phyloP scores from a whole-genome alignment of 1,140 invertebrate genomes.

The Cyclargus thomasi region DNA sequence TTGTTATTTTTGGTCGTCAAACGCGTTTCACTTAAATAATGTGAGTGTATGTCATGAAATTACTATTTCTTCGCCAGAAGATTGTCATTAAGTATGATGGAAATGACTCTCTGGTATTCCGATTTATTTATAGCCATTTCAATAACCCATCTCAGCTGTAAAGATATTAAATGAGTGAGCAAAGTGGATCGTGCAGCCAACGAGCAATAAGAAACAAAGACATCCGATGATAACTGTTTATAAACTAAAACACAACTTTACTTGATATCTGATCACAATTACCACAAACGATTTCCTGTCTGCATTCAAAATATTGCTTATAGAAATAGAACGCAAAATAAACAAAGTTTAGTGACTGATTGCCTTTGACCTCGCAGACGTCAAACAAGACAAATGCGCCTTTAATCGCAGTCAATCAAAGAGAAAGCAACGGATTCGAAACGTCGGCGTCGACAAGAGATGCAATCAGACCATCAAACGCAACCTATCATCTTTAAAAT shows the following conservation, averaged over 20 bases:
- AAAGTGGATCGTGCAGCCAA: background rate
- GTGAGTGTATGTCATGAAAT: slow-evolving; percentile 48
- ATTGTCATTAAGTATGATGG: slow-evolving; percentile 35
- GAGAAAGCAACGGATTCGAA: slow-evolving; percentile 64
- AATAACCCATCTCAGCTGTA: background rate
- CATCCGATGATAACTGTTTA: background rate
- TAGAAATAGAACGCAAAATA: slow-evolving; percentile 24
- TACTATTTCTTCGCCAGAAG: slow-evolving; percentile 48
- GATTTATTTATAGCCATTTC: slow-evolving; percentile 1
- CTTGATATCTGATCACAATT: background rate
- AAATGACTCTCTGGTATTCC: slow-evolving; percentile 2
- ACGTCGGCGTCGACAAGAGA: slow-evolving; percentile 67
- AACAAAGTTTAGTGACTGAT: slow-evolving; percentile 30
- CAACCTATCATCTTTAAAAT: slow-evolving; percentile 73
- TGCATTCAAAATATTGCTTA: background rate
- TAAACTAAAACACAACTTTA: background rate
- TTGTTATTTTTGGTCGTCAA: slow-evolving; percentile 63
- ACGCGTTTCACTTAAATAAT: slow-evolving; percentile 59
- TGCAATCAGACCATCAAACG: slow-evolving; percentile 69
- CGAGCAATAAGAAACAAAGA: background rate
- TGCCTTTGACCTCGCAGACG: slow-evolving; percentile 42
- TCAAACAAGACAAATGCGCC: slow-evolving; percentile 48
- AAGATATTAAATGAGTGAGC: background rate
- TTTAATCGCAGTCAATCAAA: slow-evolving; percentile 68
- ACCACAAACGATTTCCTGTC: background rate